Evolutionary conservation across 2,888 invertebrate species (phyloP), one percentile per base, ranked within the genome.

Genomic region (Julus scanicus): DNA sequence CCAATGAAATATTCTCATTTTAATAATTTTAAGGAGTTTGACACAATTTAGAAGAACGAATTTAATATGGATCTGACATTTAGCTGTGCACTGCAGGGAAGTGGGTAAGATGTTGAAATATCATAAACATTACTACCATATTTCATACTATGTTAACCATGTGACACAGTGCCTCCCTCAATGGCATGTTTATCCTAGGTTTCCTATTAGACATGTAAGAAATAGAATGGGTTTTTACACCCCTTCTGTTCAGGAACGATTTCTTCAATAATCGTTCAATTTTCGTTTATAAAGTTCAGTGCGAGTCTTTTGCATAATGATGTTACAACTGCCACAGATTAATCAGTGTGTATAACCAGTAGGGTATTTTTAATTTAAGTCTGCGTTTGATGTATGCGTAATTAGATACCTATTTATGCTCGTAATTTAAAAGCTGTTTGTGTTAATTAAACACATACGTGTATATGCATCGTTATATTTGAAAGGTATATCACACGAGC

Each of bases 401-500:
- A 37, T 15, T 80, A 80, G 11, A 37, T 13, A 39, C 80, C 37
- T 80, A 80, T 80, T 80, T 80, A n/a, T 4, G 29, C 71, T 71
- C 71, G 29, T 71, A 29, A 71, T 29, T 29, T 29, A 49, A 53
- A 53, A 13, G 15, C 15, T 39, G 37, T 37, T 15, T 15, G 37
- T 80, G 29, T 80, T 39, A 37, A 15, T 39, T 80, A 3, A 15
- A 80, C 80, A 20, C 20, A n/a, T 20, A 20, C 20, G 20, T 63
- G 29, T 80, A 29, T 80, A 80, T 39, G 80, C 80, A 80, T 80
- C 37, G 80, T 80, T 39, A 80, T 80, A 80, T 80, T 80, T 15
- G 37, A 80, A 80, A 80, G 80, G 80, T 80, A 80, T 80, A 80
- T 80, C 80, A 80, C 80, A 80, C 80, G 15, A 11, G 80, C 80